These are phyloP conservation scores for Todiramphus saurophagus DNA, from an alignment of 2,113 vertebrate species.

Conservation along the genomic window DNA sequence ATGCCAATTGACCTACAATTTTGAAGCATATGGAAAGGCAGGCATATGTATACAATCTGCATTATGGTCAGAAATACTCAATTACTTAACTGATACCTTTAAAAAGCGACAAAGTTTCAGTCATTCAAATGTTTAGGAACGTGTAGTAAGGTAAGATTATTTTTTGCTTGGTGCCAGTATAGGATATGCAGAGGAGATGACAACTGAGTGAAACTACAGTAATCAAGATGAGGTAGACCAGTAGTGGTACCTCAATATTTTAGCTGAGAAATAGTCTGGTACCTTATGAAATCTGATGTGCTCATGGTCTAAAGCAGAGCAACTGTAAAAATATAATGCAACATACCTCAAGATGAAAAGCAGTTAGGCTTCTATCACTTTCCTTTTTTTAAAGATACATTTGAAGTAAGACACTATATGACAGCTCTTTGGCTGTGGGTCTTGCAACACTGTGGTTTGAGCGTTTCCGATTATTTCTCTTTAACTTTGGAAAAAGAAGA, in stretches of 20 bases:
- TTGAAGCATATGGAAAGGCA: background rate
- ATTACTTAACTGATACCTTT: background rate
- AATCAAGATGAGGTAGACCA: background rate
- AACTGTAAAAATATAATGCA: background rate
- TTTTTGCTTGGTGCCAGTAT: background rate
- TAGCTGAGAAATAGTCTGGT: background rate
- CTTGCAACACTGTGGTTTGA: background rate
- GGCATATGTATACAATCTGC: background rate
- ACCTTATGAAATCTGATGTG: background rate
- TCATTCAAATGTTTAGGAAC: background rate
- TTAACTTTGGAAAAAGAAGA: conserved; percentile 20
- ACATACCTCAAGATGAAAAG: background rate
- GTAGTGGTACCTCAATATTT: background rate
- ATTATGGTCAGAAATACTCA: background rate
- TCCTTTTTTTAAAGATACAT: background rate
- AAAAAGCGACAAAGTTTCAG: background rate
- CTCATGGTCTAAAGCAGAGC: background rate
- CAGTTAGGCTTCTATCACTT: background rate
- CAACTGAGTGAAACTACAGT: background rate
- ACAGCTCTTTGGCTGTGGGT: background rate
- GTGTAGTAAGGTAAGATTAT: background rate
- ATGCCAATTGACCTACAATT: background rate
- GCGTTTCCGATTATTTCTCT: background rate
- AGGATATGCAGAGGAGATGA: rapidly evolving
- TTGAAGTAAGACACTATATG: background rate